Base-by-base conservation (phyloP, 1,140 invertebrate genomes). In the Neodiprion fabricii region DNA sequence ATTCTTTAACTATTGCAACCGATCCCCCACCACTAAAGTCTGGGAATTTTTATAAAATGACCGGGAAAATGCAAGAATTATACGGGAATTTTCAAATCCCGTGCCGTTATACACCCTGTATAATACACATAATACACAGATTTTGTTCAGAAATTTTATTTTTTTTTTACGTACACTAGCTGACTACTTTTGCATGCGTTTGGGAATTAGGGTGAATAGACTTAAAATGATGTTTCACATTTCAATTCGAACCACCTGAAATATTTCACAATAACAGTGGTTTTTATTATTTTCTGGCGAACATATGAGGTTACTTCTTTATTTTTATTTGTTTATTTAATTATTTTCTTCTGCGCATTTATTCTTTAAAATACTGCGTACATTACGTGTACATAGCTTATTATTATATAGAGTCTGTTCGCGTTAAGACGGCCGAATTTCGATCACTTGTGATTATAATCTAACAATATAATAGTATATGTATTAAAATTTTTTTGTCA, bases 71-170 rank as follows among this genome's bases (percentile, higher is more conserved):
- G 17, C 17, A 21, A 21, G 17, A 21, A 21, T 21, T 21, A 21
- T 21, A 21, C 17, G 17, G 17, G 17, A 21, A 21, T 21, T 21
- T 21, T 21, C 17, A 21, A 21, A 21, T 21, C 17, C 17, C 17
- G 17, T 21, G 17, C 1, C 17, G 17, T 21, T 21, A 21, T 21
- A 21, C 17, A 21, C 17, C 17, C 17, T 21, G 28, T 40, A 3
- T 40, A 40, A 40, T 40, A 40, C 28, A 40, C 28, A 8, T 14
- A 8, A 61, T 61, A 67, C 28, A n/a, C 47, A 67, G 53, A 65
- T 49, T 69, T 86, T 87, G 79, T 85, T 87, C 85, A 86, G 86
- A 88, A 88, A 88, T 82, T 88, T 88, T 88, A 87, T 88, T 88
- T 84, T 69, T 65, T 65, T 7, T 83, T 86, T 86, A 87, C 85